Evolutionary conservation across 2,888 invertebrate genomes (phyloP).

Genomic region (Augochlorella aurata): DNA sequence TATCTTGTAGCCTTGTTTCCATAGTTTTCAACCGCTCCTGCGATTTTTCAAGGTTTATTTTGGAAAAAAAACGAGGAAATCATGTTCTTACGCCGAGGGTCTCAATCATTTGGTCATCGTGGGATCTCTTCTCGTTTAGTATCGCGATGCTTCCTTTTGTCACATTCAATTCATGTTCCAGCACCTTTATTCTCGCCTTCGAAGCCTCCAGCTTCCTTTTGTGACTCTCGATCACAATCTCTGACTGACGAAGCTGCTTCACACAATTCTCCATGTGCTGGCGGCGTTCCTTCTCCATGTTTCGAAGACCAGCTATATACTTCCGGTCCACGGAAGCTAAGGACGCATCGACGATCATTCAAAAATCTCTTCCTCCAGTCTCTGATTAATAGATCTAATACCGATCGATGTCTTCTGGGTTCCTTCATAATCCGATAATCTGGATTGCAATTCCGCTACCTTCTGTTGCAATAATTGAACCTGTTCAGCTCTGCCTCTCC

Average conservation of each 20-base stretch:
- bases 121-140: conserved; percentile 85
- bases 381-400: conserved; percentile 16
- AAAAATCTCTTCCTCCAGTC: not conserved
- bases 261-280: conserved; percentile 85
- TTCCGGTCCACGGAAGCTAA: conserved; percentile 58
- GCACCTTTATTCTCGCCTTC: conserved; percentile 87
- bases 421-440: conserved; percentile 81
- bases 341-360: not conserved
- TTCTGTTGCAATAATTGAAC: conserved; percentile 88
- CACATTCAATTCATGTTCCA: conserved; percentile 86
- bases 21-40: conserved; percentile 70
- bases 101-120: conserved; percentile 86
- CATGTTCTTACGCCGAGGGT: conserved; percentile 84
- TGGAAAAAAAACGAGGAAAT: not conserved
- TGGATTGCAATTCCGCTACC: conserved; percentile 86
- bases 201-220: conserved; percentile 87
- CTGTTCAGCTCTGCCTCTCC: conserved; percentile 91
- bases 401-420: conserved; percentile 51
- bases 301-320: conserved; percentile 79
- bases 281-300: conserved; percentile 84
- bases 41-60: not conserved
- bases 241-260: conserved; percentile 84
- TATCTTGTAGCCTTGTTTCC: conserved; percentile 69
- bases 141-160: conserved; percentile 85
- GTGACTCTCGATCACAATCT: conserved; percentile 84